Evolutionary conservation across 2,113 vertebrate genomes (phyloP).

Genomic region (Triplophysa siluroides): DNA sequence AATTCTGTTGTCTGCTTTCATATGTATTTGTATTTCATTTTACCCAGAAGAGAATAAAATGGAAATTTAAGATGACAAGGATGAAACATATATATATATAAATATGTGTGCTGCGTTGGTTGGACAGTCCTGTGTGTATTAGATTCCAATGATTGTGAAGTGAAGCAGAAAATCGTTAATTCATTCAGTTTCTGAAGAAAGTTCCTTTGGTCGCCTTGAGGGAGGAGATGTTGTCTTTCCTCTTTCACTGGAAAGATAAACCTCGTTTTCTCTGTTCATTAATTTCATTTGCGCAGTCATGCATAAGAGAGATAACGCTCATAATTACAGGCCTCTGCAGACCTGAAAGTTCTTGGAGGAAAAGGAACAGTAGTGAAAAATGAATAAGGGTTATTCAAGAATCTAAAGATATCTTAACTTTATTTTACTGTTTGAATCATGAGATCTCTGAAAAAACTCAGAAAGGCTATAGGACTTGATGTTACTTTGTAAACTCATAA

Average conservation of each 20-base stretch:
- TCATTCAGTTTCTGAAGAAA: conserved; percentile 26
- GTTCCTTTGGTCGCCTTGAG: neutral
- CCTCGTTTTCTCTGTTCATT: conserved; percentile 19
- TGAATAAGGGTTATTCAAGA: conserved; percentile 20
- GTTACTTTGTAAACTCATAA: neutral
- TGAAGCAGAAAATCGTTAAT: conserved; percentile 29
- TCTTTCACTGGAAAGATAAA: conserved; percentile 24
- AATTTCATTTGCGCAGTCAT: conserved; percentile 43
- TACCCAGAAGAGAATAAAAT: neutral
- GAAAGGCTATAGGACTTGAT: neutral
- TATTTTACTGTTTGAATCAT: conserved; percentile 10
- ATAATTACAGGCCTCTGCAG: conserved; percentile 37
- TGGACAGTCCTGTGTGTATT: conserved; percentile 4
- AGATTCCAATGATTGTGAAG: neutral
- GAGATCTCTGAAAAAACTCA: neutral
- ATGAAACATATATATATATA: neutral
- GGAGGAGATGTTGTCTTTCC: conserved; percentile 28
- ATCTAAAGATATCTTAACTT: neutral
- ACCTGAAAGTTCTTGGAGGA: conserved; percentile 2
- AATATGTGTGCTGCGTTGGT: conserved; percentile 6
- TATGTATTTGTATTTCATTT: neutral
- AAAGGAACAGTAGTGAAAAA: conserved; percentile 27
- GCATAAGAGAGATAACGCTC: conserved; percentile 34
- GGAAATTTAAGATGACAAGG: neutral
- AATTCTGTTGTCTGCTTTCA: no score